Evolutionary conservation across 2,113 vertebrate species (phyloP).

Genomic region (Mormyrus lacerda): DNA sequence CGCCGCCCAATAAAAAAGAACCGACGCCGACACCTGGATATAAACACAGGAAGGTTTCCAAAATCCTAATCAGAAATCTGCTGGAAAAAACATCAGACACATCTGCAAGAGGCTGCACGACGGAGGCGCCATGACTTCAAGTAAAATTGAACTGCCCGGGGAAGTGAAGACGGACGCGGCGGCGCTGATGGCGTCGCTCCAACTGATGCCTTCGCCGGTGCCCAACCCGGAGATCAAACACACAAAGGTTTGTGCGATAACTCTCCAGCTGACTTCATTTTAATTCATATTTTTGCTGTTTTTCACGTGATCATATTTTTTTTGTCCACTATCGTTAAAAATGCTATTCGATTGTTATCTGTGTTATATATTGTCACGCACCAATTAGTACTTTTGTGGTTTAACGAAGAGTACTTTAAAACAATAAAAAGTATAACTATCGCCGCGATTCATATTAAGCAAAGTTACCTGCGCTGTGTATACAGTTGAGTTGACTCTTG

Average conservation of each 20-base stretch:
- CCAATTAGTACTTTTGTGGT: not conserved
- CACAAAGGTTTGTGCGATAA: slow-evolving; percentile 76
- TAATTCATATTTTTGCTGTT: not conserved
- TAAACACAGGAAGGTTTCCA: slow-evolving; percentile 76
- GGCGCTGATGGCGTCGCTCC: slow-evolving; percentile 90
- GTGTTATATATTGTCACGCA: not conserved
- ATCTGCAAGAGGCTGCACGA: slow-evolving; percentile 42
- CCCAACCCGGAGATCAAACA: slow-evolving; percentile 93
- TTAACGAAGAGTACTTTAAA: not conserved
- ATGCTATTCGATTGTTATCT: not conserved
- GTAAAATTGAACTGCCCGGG: slow-evolving; percentile 85
- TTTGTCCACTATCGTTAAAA: not conserved
- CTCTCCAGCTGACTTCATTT: not conserved
- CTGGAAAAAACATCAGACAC: slow-evolving; percentile 43
- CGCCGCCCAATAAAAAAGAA: slow-evolving; percentile 86
- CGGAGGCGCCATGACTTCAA: slow-evolving; percentile 81
- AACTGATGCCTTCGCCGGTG: slow-evolving; percentile 87
- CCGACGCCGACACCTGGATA: slow-evolving; percentile 91
- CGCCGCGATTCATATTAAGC: not conserved
- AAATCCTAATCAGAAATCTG: slow-evolving; percentile 61
- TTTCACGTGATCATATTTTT: not conserved
- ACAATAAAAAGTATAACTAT: not conserved
- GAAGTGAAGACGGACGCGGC: slow-evolving; percentile 90
- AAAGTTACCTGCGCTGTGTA: not conserved
- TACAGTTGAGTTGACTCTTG: not conserved